Evolutionary conservation across 2,888 invertebrate genomes (phyloP), one percentile per base, ranked within the genome.

Genomic region (Tinea trinotella): DNA sequence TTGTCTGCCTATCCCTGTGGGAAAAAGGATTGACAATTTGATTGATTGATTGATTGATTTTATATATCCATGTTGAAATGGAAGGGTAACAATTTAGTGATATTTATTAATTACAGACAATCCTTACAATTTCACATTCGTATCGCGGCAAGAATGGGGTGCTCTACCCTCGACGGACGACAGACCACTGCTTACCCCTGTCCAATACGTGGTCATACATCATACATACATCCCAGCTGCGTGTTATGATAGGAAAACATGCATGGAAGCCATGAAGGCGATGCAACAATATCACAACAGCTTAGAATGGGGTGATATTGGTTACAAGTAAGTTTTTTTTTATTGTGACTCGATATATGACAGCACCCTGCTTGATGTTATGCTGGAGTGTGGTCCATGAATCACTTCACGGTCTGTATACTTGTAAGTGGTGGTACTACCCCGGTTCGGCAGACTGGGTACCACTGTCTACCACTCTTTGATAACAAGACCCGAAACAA

Each of bases 161-260:
- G 92, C 90, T 0, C 63, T 71, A 4, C 76, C 85, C 0, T 71
- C 90, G 0, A 87, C 74, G 17, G 60, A 68, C 12, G 65, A 73
- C 4, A 70, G 75, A 52, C 71, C 78, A 0, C 85, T 92, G 62
- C 55, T 63, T 22, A 87, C 83, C 6, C 91, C 92, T 1, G 90
- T 90, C 1, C 89, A 90, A 0, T 90, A 87, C 67, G 91, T 92
- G 44, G 88, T 93, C 57, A 90, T 93, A 59, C 93, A 93, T 68
- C 93, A 93, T 73, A 91, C 91, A 0, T 90, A 90, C 68, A 73
- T 83, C 46, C 91, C 92, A 0, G 78, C 68, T 0, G 90, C 89
- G 6, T 93, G 92, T 68, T 73, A 76, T 59, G 86, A 78, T 0
- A 71, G 74, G 0, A 67, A 72, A 1, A 74, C 84, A 3, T 93